Percentiles rank a stretch among this genome's conserved stretches.
phyloP scores from a whole-genome alignment of 1,140 invertebrate genomes.

The Pogonomyrmex barbatus region DNA sequence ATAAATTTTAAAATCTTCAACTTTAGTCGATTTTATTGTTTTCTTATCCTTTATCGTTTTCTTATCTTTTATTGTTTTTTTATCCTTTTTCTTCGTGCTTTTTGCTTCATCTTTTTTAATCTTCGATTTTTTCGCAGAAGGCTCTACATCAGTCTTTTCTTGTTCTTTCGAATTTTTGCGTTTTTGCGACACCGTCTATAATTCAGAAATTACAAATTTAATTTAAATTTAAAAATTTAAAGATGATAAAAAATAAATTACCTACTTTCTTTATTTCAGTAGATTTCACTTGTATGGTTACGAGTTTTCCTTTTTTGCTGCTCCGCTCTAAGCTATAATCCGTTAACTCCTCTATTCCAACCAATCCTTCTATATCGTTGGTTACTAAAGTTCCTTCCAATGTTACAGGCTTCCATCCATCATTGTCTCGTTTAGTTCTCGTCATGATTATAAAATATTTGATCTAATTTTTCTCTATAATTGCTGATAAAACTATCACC shows the following conservation, averaged over 20 bases:
- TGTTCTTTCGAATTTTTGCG: constrained; percentile 12
- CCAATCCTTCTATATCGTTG: constrained; percentile 86
- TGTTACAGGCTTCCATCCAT: constrained; percentile 86
- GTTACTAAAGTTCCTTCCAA: constrained; percentile 86
- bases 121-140: constrained; percentile 47
- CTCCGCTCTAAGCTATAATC: constrained; percentile 86
- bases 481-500: neutral
- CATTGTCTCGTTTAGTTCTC: constrained; percentile 46
- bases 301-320: constrained; percentile 78
- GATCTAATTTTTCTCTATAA: constrained; percentile 16
- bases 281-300: constrained; percentile 51
- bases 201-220: constrained; percentile 18
- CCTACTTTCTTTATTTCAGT: constrained; percentile 38
- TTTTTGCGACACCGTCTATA: constrained; percentile 57
- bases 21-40: constrained; percentile 39
- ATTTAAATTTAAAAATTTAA: neutral
- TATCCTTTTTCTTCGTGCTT: constrained; percentile 48
- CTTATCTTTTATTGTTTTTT: constrained; percentile 49
- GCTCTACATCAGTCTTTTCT: constrained; percentile 19
- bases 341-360: constrained; percentile 88
- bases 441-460: constrained; percentile 55
- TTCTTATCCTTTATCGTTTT: constrained; percentile 58
- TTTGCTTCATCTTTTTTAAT: neutral
- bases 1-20: neutral
- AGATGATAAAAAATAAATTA: constrained; percentile 19